A percentile compares a stretch with the other conserved stretches of the same genome.
Evolutionary conservation across 2,113 vertebrate genomes (phyloP).

Genomic region (Xerus inauris): DNA sequence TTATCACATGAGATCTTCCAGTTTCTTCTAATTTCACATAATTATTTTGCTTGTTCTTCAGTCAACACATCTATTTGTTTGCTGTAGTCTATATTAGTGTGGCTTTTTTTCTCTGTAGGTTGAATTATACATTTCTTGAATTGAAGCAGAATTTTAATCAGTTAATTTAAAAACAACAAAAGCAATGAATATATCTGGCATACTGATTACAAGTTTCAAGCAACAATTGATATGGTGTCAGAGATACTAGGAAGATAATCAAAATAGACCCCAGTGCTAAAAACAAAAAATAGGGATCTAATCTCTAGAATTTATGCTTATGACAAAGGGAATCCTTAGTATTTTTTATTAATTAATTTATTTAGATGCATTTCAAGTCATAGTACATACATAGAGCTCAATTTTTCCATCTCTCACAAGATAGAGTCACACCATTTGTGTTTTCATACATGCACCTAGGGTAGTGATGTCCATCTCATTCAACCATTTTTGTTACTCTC

Average conservation of each 20-base stretch:
- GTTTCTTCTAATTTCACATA: neutral
- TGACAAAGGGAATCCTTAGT: neutral
- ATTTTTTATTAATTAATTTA: too few species aligned
- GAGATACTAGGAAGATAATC: neutral
- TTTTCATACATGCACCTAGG: too few species aligned
- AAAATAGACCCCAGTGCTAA: neutral
- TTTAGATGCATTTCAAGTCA: too few species aligned
- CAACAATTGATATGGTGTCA: neutral
- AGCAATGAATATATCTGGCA: neutral
- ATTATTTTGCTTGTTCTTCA: neutral
- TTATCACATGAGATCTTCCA: neutral
- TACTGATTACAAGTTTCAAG: neutral
- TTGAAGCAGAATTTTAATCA: neutral
- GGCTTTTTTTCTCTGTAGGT: neutral
- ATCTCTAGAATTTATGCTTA: neutral
- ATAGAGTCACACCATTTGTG: too few species aligned
- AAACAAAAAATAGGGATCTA: neutral
- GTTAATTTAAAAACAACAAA: neutral
- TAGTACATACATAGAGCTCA: too few species aligned
- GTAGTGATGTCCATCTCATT: too few species aligned
- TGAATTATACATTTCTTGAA: neutral
- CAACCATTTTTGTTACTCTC: too few species aligned
- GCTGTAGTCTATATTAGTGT: neutral
- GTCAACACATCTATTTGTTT: neutral
- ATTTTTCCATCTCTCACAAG: too few species aligned